phyloP scores from a whole-genome alignment of 2,797 vertebrate species.

The Kryptolebias ocellatus region DNA sequence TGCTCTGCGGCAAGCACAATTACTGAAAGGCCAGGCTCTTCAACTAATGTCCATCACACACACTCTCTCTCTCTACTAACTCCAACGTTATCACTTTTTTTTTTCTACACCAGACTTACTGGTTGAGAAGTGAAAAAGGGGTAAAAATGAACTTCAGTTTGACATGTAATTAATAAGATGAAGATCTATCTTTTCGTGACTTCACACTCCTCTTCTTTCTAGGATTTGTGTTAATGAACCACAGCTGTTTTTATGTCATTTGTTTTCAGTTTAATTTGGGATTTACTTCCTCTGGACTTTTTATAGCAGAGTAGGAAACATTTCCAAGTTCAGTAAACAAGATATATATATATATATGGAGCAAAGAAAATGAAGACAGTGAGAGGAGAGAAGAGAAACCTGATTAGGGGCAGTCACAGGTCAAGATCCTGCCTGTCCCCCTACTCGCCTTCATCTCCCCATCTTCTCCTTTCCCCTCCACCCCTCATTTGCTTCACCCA shows the following conservation, averaged over 20 bases:
- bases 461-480: neutral
- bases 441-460: neutral
- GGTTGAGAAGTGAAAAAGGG: slow-evolving; percentile 13
- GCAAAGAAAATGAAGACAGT: slow-evolving; percentile 41
- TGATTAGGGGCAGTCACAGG: slow-evolving; percentile 70
- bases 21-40: slow-evolving; percentile 77
- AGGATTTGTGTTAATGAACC: slow-evolving; percentile 11
- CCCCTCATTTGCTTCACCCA: slow-evolving; percentile 15
- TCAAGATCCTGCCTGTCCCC: slow-evolving; percentile 50
- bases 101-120: slow-evolving; percentile 13
- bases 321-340: slow-evolving; percentile 29
- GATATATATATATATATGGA: slow-evolving; percentile 27
- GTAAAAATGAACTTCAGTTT: slow-evolving; percentile 19
- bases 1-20: slow-evolving; percentile 72
- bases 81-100: slow-evolving; percentile 10
- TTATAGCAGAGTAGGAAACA: slow-evolving; percentile 40
- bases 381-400: slow-evolving; percentile 27
- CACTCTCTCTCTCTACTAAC: slow-evolving; percentile 20
- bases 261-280: slow-evolving; percentile 23
- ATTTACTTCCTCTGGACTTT: slow-evolving; percentile 27
- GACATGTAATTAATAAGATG: slow-evolving; percentile 40
- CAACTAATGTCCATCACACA: slow-evolving; percentile 69
- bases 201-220: slow-evolving; percentile 6
- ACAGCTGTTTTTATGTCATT: slow-evolving; percentile 15
- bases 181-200: slow-evolving; percentile 25